Base-by-base conservation (phyloP, 2,888 invertebrate species). In the Geophilus truncorum region DNA sequence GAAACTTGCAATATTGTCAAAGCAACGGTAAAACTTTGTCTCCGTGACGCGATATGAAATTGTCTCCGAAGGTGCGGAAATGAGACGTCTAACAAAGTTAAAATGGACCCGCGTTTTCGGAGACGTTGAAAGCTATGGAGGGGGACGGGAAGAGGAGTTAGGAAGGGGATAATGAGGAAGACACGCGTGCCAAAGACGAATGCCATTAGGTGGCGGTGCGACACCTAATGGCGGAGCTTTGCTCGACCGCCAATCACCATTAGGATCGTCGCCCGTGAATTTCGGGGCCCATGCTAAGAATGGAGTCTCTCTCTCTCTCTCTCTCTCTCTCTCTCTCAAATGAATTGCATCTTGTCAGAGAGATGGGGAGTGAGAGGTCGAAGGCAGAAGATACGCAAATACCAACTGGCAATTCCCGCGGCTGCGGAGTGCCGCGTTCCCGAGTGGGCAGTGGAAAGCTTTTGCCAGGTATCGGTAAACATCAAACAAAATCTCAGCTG, bases 191-290 rank as follows among this genome's bases (percentile, higher is more conserved):
- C 28, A 62, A 62, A 62, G 62, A 62, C 62, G 62, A 62, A 62
- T 62, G 15, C 62, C 62, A 62, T 62, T 62, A 62, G 62, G 62
- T 62, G 62, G 25, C 25, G 62, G 25, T 25, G 5, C 28, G 62
- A 62, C 62, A 62, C 62, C 28, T 45, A 45, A 45, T 45, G 45
- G 45, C 62, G 23, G 25, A 62, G 28, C 62, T 62, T 62, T 23
- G 62, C 28, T 62, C 62, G 62, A 62, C 62, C 62, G 62, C 62
- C 62, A 62, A 62, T 62, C 62, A 62, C 62, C 62, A 62, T 62
- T 62, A 62, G 62, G 62, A 62, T 62, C 62, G 62, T 62, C 62
- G 62, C 62, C 23, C 62, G 62, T 23, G 62, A 62, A 62, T 62
- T 62, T 62, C 23, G 62, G 2, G 12, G 12, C 45, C 5, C n/a